Evolutionary conservation across 1,140 invertebrate genomes (phyloP), one percentile per base, ranked within the genome.

Genomic region (Drosophila nigrodunni): DNA sequence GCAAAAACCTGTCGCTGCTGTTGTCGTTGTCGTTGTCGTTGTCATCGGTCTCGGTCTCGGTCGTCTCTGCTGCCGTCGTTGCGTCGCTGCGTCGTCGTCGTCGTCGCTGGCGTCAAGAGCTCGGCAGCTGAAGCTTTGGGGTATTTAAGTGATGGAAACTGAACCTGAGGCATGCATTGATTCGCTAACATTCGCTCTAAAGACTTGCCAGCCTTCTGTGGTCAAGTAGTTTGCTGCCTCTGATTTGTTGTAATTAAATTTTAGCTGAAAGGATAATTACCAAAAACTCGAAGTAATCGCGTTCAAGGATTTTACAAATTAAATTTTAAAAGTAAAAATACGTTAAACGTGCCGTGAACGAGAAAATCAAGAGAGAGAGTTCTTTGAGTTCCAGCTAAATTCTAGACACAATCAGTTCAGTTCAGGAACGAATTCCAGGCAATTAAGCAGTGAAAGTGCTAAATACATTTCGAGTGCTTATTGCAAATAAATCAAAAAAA

Each of bases 131-230:
- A 35, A 60, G 25, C 37, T 68, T 50, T 69, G 61, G 85, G 81
- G 92, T 92, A 92, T 92, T 92, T 92, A 92, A 92, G 80, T 78
- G 80, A 64, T 76, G 77, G 90, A 73, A 73, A 67, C 85, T 74
- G 83, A 68, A 76, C 81, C 80, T 65, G 77, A 74, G 80, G 87
- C 81, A 92, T 91, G 82, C 92, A 92, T 92, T 92, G 92, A 89
- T 92, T 92, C 89, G 91, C 91, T 92, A 92, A 90, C 92, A 91
- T 83, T 79, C 91, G 91, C 88, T 89, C 86, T 91, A 90, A 87
- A 92, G 91, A 92, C 91, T 92, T 92, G 90, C 83, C 80, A 75
- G 77, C 85, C 82, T 70, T 65, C 74, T 82, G 69, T 74, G 67
- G 74, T 88, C 79, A 87, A 92, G 78, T 92, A 83, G 80, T 91